Evolutionary conservation across 2,888 invertebrate species (phyloP).

Genomic region (Terebella lapidaria): DNA sequence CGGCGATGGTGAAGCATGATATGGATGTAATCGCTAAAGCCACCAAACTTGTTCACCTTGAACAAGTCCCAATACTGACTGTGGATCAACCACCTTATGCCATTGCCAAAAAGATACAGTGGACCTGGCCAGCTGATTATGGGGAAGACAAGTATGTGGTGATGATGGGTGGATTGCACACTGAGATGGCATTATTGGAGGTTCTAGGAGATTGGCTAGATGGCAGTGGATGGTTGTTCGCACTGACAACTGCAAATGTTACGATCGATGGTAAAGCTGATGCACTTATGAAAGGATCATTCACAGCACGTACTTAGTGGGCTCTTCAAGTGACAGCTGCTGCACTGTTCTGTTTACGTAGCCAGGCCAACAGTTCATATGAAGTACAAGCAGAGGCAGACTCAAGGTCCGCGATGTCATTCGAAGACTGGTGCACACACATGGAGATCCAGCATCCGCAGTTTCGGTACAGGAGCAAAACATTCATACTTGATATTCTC

Average conservation of each 20-base stretch:
- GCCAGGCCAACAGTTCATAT: not conserved
- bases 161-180: conserved; percentile 11
- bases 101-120: conserved; percentile 10
- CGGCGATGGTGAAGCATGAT: conserved; percentile 20
- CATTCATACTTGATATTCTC: not conserved
- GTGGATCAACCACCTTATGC: conserved; percentile 8
- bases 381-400: not conserved
- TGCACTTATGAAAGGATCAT: not conserved
- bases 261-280: conserved; percentile 4
- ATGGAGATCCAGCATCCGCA: not conserved
- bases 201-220: conserved; percentile 5
- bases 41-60: conserved; percentile 5
- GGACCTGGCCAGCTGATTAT: conserved; percentile 9
- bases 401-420: not conserved
- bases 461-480: not conserved
- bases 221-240: conserved; percentile 7
- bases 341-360: not conserved
- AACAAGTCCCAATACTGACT: conserved; percentile 6
- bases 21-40: conserved; percentile 3
- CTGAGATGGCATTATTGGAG: conserved; percentile 10
- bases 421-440: not conserved
- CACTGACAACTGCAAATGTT: not conserved
- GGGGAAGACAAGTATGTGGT: conserved; percentile 11
- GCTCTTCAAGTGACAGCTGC: conserved; percentile 5
- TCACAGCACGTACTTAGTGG: conserved; percentile 2